Conservation (phyloP, 2,113 vertebrate species). For the Puntigrus tetrazona region DNA sequence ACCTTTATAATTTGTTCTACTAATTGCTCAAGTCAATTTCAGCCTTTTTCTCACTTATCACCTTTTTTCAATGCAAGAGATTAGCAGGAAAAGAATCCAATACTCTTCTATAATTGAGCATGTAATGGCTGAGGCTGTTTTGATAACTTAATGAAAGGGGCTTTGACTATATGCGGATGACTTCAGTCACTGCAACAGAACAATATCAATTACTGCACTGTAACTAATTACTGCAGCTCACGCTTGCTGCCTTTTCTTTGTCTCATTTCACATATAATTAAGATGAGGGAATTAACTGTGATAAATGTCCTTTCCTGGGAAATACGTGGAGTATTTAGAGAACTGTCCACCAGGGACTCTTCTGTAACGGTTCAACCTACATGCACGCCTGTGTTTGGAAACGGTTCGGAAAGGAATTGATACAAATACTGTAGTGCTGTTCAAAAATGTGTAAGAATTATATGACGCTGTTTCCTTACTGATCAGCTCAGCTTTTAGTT, state of each 20-base stretch:
- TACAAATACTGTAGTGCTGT: neutral
- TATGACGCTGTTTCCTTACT: neutral
- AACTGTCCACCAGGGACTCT: slow-evolving; percentile 18
- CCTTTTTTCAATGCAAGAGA: slow-evolving; percentile 55
- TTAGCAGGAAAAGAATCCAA: slow-evolving; percentile 50
- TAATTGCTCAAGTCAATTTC: slow-evolving; percentile 59
- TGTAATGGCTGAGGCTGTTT: slow-evolving; percentile 56
- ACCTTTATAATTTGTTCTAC: slow-evolving; percentile 52
- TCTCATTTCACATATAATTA: slow-evolving; percentile 60
- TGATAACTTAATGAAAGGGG: slow-evolving; percentile 63
- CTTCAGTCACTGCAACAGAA: slow-evolving; percentile 54
- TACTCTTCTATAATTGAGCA: slow-evolving; percentile 58
- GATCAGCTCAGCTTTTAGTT: neutral
- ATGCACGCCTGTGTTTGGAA: neutral
- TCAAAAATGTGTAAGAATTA: neutral
- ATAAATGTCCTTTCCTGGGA: slow-evolving; percentile 52
- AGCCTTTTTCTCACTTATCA: slow-evolving; percentile 55
- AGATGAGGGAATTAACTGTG: slow-evolving; percentile 55
- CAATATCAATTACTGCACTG: slow-evolving; percentile 60
- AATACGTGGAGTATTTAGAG: slow-evolving; percentile 42
- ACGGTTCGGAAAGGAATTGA: neutral
- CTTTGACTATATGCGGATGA: slow-evolving; percentile 47
- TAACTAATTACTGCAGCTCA: slow-evolving; percentile 56
- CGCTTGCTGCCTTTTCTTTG: slow-evolving; percentile 43
- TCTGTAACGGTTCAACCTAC: neutral